These are phyloP conservation scores for Zalophus californianus DNA, from an alignment of 2,797 vertebrate species.

Conservation along the genomic window DNA sequence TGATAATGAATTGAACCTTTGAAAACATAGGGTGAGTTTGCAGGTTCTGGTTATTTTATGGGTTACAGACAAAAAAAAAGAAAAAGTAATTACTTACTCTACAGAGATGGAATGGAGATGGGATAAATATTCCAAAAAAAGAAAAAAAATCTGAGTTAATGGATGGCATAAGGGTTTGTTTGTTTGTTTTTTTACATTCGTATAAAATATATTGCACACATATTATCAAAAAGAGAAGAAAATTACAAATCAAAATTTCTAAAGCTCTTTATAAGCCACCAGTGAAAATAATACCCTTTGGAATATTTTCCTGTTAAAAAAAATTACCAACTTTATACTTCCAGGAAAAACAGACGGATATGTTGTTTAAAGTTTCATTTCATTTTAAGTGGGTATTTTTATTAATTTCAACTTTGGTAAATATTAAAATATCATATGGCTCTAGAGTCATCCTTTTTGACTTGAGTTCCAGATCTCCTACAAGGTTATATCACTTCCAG, in stretches of 20 bases:
- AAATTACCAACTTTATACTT: conserved; percentile 23
- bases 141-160: conserved; percentile 45
- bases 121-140: neutral
- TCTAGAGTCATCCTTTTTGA: neutral
- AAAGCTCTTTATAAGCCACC: conserved; percentile 37
- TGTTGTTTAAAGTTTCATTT: conserved; percentile 8
- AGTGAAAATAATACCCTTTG: conserved; percentile 36
- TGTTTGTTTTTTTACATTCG: neutral
- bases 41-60: conserved; percentile 36
- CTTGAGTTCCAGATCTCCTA: neutral
- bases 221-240: conserved; percentile 44
- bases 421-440: neutral
- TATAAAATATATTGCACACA: neutral
- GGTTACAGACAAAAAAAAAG: neutral
- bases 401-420: neutral
- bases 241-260: conserved; percentile 36
- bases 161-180: neutral
- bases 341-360: neutral
- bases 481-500: neutral
- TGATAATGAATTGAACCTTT: conserved; percentile 62
- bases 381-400: conserved; percentile 2
- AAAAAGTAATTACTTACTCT: neutral
- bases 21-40: conserved; percentile 40
- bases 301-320: neutral
- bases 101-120: neutral